Conservation (phyloP, 2,113 vertebrate genomes). For the Misgurnus anguillicaudatus region DNA sequence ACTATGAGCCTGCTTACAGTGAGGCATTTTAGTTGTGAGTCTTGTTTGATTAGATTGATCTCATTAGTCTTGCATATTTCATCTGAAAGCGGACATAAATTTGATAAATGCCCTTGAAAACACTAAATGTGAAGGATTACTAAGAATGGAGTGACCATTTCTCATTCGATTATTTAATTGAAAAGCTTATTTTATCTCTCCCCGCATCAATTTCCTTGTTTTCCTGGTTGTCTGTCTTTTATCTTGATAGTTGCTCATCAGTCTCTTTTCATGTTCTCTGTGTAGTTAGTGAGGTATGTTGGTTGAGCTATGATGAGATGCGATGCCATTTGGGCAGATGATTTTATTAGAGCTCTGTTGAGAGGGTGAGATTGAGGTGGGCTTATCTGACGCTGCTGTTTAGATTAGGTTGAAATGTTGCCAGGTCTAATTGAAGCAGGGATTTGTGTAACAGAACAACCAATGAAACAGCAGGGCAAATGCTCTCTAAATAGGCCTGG, state of each 20-base stretch:
- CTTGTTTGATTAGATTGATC: too few relatives aligned
- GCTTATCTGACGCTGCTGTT: slow-evolving; percentile 57
- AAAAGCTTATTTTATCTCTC: not conserved
- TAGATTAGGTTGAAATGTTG: slow-evolving; percentile 68
- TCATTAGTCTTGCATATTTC: too few relatives aligned
- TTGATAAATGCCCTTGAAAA: too few relatives aligned
- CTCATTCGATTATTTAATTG: not conserved
- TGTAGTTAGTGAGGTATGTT: not conserved
- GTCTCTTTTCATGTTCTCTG: not conserved
- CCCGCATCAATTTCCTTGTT: not conserved
- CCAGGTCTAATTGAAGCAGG: slow-evolving; percentile 55
- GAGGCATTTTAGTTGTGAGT: too few relatives aligned
- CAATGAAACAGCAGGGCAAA: slow-evolving; percentile 45
- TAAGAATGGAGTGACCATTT: not conserved
- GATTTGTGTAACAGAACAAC: slow-evolving; percentile 34
- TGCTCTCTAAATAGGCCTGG: slow-evolving; percentile 14
- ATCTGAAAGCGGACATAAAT: too few relatives aligned
- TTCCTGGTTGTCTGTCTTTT: not conserved
- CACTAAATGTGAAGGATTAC: not conserved
- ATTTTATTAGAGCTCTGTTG: slow-evolving; percentile 55
- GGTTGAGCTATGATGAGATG: slow-evolving; percentile 22
- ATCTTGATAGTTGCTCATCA: not conserved
- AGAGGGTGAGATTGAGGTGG: slow-evolving; percentile 50
- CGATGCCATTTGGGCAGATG: slow-evolving; percentile 37
- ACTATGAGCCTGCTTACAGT: too few relatives aligned